These are phyloP conservation scores for Antitype chi DNA, from an alignment of 2,888 invertebrate genomes.

Conservation along the genomic window DNA sequence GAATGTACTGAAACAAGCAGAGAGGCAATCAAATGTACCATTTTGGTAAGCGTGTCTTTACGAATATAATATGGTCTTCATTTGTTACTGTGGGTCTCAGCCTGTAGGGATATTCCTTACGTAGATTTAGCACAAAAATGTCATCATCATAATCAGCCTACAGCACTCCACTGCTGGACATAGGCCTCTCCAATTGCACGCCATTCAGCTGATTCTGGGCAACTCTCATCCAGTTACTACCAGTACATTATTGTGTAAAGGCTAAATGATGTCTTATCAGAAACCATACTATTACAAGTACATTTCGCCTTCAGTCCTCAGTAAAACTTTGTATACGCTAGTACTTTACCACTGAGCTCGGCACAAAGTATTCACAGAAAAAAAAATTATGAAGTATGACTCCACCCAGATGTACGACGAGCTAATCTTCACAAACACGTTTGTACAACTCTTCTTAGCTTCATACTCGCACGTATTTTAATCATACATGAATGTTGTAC, in stretches of 20 bases:
- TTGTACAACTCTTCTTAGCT: slow-evolving; percentile 20
- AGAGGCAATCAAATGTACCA: neutral
- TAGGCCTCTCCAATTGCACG: too few species aligned
- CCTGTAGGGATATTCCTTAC: neutral
- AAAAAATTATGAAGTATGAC: slow-evolving; percentile 21
- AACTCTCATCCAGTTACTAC: too few species aligned
- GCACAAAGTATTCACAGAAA: neutral
- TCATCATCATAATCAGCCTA: too few species aligned
- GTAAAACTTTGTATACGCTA: neutral
- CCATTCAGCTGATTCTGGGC: too few species aligned
- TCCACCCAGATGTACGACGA: neutral
- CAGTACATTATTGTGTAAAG: neutral
- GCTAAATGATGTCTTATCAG: neutral
- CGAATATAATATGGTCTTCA: neutral
- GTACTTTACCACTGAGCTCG: neutral
- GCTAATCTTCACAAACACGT: slow-evolving; percentile 23
- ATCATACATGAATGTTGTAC: slow-evolving; percentile 18
- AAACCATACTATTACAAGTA: neutral
- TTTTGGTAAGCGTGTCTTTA: neutral
- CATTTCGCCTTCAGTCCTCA: neutral
- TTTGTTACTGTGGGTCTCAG: neutral
- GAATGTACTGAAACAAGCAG: neutral
- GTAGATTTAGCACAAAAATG: neutral
- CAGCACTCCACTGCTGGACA: too few species aligned
- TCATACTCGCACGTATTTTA: slow-evolving; percentile 20